Percentiles rank a stretch among this genome's conserved stretches.
phyloP scores from a whole-genome alignment of 2,888 invertebrate species.

The Lutraria lutraria region DNA sequence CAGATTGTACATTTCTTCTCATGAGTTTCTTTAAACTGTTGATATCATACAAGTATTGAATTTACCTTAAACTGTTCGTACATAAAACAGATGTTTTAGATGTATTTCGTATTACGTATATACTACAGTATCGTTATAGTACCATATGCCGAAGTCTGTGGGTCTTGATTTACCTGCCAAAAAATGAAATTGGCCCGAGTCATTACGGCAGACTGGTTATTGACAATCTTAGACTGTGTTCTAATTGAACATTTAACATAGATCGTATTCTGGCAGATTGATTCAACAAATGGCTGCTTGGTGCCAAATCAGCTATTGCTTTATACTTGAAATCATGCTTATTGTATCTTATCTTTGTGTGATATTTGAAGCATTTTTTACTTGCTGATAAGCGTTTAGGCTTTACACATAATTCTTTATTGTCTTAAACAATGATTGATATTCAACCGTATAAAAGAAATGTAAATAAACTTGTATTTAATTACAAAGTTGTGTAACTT shows the following conservation, averaged over 20 bases:
- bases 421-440: too few species aligned
- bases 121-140: not conserved
- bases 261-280: constrained; percentile 12
- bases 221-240: not conserved
- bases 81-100: constrained; percentile 4
- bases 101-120: constrained; percentile 29
- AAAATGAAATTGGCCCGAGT: not conserved
- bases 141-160: constrained; percentile 6
- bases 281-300: constrained; percentile 8
- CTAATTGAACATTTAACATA: constrained; percentile 15
- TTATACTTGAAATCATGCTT: not conserved
- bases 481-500: too few species aligned
- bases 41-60: constrained; percentile 16
- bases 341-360: not conserved
- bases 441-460: too few species aligned
- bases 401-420: too few species aligned
- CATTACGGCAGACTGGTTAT: not conserved
- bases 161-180: constrained; percentile 15
- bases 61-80: not conserved
- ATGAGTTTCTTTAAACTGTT: not conserved
- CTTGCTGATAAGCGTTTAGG: not conserved
- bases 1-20: not conserved
- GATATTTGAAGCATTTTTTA: not conserved
- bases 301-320: constrained; percentile 12
- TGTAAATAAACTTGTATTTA: too few species aligned